phyloP scores from a whole-genome alignment of 2,797 vertebrate genomes.

The Rhabdophis nuchalis region DNA sequence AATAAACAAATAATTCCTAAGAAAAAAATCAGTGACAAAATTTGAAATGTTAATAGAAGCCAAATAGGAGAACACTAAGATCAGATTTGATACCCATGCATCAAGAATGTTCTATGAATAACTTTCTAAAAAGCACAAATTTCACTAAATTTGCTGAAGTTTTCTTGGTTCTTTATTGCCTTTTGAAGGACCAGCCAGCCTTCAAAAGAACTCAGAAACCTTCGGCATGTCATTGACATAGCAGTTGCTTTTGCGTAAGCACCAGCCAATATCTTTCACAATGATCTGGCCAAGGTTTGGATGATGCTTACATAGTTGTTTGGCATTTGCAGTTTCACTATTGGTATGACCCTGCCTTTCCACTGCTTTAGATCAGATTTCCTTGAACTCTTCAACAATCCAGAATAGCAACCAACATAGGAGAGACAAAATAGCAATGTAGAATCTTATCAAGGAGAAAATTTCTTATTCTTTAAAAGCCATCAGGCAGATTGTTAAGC shows the following conservation, averaged over 20 bases:
- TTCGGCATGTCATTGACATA: background rate
- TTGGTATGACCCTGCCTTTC: background rate
- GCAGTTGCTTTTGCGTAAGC: background rate
- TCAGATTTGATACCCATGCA: background rate
- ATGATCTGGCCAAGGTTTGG: background rate
- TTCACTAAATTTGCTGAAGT: background rate
- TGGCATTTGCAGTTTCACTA: background rate
- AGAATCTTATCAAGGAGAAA: background rate
- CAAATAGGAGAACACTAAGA: background rate
- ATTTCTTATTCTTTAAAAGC: background rate
- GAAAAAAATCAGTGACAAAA: background rate
- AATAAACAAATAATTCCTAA: background rate
- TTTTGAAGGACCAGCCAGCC: background rate
- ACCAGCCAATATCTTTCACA: background rate
- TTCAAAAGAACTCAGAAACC: background rate
- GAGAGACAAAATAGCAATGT: background rate
- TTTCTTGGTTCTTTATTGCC: background rate
- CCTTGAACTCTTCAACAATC: background rate
- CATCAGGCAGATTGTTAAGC: background rate
- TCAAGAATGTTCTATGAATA: background rate
- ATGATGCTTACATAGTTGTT: background rate
- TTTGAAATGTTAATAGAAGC: constrained; percentile 18
- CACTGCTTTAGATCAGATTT: background rate
- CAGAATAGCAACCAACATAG: background rate
- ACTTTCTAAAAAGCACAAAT: background rate